These are phyloP conservation scores for Perca schrenkii DNA, from an alignment of 2,113 vertebrate species.

Conservation along the genomic window DNA sequence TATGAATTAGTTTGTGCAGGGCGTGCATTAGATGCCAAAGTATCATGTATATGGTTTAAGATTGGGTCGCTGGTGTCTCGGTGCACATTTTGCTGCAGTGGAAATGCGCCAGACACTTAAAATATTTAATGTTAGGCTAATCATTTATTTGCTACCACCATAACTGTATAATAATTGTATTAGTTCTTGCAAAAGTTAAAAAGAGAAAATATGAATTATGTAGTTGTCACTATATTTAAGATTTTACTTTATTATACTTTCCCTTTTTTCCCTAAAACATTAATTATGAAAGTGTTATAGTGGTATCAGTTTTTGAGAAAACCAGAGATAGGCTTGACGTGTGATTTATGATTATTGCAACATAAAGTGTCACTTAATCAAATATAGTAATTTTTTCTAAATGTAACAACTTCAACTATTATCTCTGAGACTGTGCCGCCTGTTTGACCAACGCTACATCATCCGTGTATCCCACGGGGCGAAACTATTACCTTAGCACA, in stretches of 20 bases:
- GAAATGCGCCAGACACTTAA: slow-evolving; percentile 7
- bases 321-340: background rate
- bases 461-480: background rate
- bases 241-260: background rate
- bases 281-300: background rate
- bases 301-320: background rate
- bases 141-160: background rate
- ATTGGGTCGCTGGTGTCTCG: background rate
- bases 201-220: background rate
- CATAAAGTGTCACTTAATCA: background rate
- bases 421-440: background rate
- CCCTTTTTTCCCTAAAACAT: background rate
- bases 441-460: slow-evolving; percentile 3
- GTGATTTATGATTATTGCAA: background rate
- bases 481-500: background rate
- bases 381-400: background rate
- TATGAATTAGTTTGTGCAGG: background rate
- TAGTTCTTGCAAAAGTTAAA: background rate
- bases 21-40: background rate
- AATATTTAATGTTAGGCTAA: slow-evolving; percentile 20
- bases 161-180: background rate
- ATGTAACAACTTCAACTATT: background rate
- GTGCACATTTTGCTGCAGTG: background rate
- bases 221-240: background rate
- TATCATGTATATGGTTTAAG: background rate